A percentile compares a stretch with the other conserved stretches of the same genome.
phyloP scores from a whole-genome alignment of 2,888 invertebrate species.

The Anthrax anthrax region DNA sequence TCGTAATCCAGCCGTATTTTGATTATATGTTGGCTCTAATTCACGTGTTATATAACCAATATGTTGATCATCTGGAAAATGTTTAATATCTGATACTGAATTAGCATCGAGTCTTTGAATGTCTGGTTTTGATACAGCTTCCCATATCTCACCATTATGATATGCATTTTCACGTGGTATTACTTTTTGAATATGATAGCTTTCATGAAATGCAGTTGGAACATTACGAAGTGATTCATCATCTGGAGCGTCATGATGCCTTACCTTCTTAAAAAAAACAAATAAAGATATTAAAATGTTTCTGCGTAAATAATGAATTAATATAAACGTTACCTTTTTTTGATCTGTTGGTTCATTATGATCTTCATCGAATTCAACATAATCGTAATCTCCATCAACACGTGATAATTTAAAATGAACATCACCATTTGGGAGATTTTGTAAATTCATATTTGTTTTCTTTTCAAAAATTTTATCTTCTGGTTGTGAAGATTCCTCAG shows the following conservation, averaged over 20 bases:
- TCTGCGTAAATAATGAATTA: too few species aligned
- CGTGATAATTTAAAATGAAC: constrained; percentile 10
- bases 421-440: constrained; percentile 14
- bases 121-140: neutral
- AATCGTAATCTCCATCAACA: constrained; percentile 7
- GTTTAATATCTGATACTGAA: neutral
- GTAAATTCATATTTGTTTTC: neutral
- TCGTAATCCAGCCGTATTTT: constrained; percentile 8
- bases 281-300: too few species aligned
- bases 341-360: neutral
- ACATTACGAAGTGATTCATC: neutral
- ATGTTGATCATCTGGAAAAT: neutral
- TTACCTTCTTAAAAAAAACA: too few species aligned
- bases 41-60: constrained; percentile 7
- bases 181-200: neutral
- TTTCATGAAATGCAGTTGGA: constrained; percentile 7
- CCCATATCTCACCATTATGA: constrained; percentile 4
- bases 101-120: neutral
- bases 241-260: neutral
- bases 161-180: constrained; percentile 1
- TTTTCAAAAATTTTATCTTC: neutral
- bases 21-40: constrained; percentile 9
- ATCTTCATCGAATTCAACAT: constrained; percentile 7
- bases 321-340: neutral
- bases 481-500: neutral